Conservation (phyloP, 2,113 vertebrate species). For the Pteropus alecto region DNA sequence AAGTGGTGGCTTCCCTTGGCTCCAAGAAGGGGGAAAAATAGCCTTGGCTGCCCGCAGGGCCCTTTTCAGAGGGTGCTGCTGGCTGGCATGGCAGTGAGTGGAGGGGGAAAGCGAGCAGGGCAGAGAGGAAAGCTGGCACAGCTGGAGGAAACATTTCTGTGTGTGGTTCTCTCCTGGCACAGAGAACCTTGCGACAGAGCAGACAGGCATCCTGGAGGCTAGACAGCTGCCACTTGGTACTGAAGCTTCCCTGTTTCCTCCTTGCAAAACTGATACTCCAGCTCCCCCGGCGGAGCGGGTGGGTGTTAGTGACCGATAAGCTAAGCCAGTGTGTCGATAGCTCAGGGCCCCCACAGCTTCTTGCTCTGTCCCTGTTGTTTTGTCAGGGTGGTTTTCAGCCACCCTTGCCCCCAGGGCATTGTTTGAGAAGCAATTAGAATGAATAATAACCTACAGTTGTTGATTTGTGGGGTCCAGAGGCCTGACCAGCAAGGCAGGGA, state of each 20-base stretch:
- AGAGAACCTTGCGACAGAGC: not conserved
- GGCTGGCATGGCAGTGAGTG: not conserved
- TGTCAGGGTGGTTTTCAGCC: not conserved
- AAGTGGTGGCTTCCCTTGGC: not conserved
- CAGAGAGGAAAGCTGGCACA: not conserved
- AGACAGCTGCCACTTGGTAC: not conserved
- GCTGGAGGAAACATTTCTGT: not conserved
- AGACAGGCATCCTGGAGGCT: not conserved
- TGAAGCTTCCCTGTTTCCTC: not conserved
- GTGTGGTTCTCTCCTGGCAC: not conserved
- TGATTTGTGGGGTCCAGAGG: not conserved
- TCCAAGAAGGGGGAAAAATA: not conserved
- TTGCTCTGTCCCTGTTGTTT: not conserved
- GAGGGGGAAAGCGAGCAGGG: not conserved
- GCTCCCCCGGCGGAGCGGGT: not conserved
- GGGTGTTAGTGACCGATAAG: constrained; percentile 9
- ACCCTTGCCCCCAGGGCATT: not conserved
- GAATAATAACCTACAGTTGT: not conserved
- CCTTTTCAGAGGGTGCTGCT: not conserved
- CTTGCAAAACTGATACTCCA: not conserved
- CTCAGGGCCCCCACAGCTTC: not conserved
- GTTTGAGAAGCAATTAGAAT: not conserved
- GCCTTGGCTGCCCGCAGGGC: not conserved
- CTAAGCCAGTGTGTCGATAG: not conserved
- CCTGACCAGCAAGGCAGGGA: not conserved